These are phyloP conservation scores for Agonopterix subpropinquella DNA, from an alignment of 2,888 invertebrate species.

Conservation along the genomic window DNA sequence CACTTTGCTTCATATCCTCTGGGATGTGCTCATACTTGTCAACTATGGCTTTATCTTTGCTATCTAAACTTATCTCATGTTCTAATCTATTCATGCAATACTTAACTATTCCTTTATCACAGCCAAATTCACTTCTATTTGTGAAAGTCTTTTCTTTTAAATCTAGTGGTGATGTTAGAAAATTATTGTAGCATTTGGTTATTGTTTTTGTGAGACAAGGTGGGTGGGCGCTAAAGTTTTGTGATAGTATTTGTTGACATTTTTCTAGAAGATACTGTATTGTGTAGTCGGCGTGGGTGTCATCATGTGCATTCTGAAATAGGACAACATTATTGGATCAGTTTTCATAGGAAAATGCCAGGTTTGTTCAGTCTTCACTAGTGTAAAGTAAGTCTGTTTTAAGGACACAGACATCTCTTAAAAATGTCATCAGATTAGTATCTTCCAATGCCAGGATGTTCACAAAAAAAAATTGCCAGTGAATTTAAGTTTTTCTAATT, in stretches of 20 bases:
- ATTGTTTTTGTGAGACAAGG: constrained; percentile 45
- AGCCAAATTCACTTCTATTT: constrained; percentile 42
- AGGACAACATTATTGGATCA: no score
- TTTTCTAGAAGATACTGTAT: constrained; percentile 41
- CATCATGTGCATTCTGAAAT: constrained; percentile 65
- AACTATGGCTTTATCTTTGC: constrained; percentile 46
- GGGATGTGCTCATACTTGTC: constrained; percentile 47
- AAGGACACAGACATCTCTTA: neutral
- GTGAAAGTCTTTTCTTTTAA: constrained; percentile 47
- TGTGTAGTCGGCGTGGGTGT: constrained; percentile 36
- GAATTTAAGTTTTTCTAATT: no score
- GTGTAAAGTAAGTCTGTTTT: neutral
- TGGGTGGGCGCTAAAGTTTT: constrained; percentile 53
- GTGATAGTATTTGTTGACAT: constrained; percentile 48
- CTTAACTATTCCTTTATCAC: constrained; percentile 49
- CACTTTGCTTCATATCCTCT: constrained; percentile 45
- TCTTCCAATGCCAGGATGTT: no score
- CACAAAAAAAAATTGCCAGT: no score
- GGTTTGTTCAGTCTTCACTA: no score
- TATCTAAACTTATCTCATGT: constrained; percentile 46
- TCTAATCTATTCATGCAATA: constrained; percentile 59
- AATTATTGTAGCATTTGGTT: constrained; percentile 46
- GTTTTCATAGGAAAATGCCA: no score
- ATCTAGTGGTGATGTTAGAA: constrained; percentile 50
- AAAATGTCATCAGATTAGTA: no score